phyloP scores from a whole-genome alignment of 92 coral and sea anemone species.

The Palythoa grandiflora region DNA sequence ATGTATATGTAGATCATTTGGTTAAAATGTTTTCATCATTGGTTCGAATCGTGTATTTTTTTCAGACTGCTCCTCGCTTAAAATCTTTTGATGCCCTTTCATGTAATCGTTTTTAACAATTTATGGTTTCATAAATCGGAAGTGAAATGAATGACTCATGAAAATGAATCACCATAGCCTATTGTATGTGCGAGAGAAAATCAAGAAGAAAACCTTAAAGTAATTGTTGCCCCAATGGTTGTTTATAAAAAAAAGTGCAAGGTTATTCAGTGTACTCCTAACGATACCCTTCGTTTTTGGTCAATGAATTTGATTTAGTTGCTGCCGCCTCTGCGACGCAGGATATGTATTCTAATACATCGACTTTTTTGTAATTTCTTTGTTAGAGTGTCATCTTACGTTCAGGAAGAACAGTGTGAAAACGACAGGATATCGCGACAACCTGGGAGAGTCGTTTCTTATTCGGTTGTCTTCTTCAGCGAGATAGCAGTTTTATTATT shows the following conservation, averaged over 20 bases:
- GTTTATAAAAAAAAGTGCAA: not conserved
- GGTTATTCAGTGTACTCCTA: not conserved
- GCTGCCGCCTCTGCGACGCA: not conserved
- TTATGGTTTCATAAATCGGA: slow-evolving; percentile 1
- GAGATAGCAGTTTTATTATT: slow-evolving; percentile 2
- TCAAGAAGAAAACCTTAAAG: not conserved
- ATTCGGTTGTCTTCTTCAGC: not conserved
- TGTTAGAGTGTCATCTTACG: slow-evolving; percentile 12
- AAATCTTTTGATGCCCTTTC: not conserved
- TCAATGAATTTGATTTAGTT: not conserved
- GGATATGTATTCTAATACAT: not conserved
- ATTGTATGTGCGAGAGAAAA: not conserved
- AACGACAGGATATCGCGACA: slow-evolving; percentile 15
- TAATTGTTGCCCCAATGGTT: not conserved
- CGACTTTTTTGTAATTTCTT: not conserved
- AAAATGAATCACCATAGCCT: not conserved
- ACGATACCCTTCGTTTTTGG: not conserved
- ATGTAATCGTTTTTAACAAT: not conserved
- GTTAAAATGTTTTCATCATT: not conserved
- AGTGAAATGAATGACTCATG: no score
- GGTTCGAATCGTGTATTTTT: no score
- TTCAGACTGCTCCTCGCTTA: no score
- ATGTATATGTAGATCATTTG: not conserved
- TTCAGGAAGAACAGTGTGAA: slow-evolving; percentile 1
- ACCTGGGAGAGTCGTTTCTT: slow-evolving; percentile 10